Evolutionary conservation across 2,888 invertebrate species (phyloP).

Genomic region (Shargacucullia verbasci): DNA sequence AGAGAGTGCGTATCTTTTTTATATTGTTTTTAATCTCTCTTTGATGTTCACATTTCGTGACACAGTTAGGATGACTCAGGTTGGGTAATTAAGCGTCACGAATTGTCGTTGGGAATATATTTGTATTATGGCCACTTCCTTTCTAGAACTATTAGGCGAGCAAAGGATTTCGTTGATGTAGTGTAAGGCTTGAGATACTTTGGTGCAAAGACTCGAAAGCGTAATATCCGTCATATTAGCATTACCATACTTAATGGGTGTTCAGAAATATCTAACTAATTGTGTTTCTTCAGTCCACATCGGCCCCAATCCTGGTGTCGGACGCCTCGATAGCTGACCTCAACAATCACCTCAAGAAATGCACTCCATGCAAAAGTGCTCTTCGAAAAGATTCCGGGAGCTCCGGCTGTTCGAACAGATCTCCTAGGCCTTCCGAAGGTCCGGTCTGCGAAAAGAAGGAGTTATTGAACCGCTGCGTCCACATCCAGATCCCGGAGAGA

Average conservation of each 20-base stretch:
- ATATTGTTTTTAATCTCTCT: conserved; percentile 11
- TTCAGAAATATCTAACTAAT: not conserved
- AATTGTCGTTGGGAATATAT: conserved; percentile 21
- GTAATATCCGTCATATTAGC: no score
- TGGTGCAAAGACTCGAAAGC: no score
- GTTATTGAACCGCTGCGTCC: not conserved
- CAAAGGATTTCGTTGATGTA: no score
- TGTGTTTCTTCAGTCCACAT: conserved; percentile 35
- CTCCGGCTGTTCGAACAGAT: conserved; percentile 4
- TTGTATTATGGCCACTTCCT: no score
- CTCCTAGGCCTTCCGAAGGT: not conserved
- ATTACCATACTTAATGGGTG: not conserved
- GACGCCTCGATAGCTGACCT: conserved; percentile 40
- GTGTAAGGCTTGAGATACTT: no score
- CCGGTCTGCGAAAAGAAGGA: not conserved
- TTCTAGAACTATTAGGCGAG: no score
- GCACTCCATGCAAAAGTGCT: conserved; percentile 11
- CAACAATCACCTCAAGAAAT: conserved; percentile 14
- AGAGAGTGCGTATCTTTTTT: conserved; percentile 61
- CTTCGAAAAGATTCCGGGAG: conserved; percentile 10
- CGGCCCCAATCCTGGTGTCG: conserved; percentile 44
- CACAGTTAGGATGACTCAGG: conserved; percentile 31
- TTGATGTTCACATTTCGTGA: conserved; percentile 13
- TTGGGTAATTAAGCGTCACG: conserved; percentile 32
- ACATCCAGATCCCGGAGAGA: conserved; percentile 1